Evolutionary conservation across 2,888 invertebrate species (phyloP), one percentile per base, ranked within the genome.

Genomic region (Monoplex corrugatus): DNA sequence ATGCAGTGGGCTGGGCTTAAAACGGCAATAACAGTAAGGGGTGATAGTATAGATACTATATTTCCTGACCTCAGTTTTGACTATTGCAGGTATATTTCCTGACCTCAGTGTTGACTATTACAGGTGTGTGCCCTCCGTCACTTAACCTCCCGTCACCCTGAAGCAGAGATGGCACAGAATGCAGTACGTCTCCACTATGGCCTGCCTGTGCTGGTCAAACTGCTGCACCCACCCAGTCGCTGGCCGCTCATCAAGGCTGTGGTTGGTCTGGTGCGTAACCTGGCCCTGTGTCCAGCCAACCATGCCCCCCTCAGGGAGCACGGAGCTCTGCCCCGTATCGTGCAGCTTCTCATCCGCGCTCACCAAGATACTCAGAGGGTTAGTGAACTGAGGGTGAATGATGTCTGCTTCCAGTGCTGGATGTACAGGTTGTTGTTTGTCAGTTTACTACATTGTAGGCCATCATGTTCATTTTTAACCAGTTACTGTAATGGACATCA

Each of bases 201-300:
- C 50, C 97, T 99, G 94, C 97, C 97, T 95, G 98, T 99, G 83
- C 98, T 99, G 95, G 99, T 99, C 90, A 99, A 99, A 96, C 97
- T 99, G 91, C 97, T 99, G 95, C 98, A 99, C 96, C 99, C 99
- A 87, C 99, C 99, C 89, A 99, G 98, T 0, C 98, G 99, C 96
- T 99, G 99, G 99, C 99, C 99, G 35, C 97, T 99, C 92, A 98
- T 99, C 94, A 99, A 99, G 97, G 99, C 99, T 19, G 99, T 99
- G 78, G 98, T 99, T 95, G 99, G 99, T 0, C 97, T 99, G 92
- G 98, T 99, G 94, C 97, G 99, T 92, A 99, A 99, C 96, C 97
- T 99, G 96, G 99, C 99, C 43, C 97, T 99, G 88, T 99, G 98
- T 96, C 98, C 98, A 72, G 98, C 99, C 92, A 99, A 99, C 97